Percentiles rank a stretch among this genome's conserved stretches.
Evolutionary conservation across 2,888 invertebrate genomes (phyloP).

Genomic region (Tuberolachnus salignus): DNA sequence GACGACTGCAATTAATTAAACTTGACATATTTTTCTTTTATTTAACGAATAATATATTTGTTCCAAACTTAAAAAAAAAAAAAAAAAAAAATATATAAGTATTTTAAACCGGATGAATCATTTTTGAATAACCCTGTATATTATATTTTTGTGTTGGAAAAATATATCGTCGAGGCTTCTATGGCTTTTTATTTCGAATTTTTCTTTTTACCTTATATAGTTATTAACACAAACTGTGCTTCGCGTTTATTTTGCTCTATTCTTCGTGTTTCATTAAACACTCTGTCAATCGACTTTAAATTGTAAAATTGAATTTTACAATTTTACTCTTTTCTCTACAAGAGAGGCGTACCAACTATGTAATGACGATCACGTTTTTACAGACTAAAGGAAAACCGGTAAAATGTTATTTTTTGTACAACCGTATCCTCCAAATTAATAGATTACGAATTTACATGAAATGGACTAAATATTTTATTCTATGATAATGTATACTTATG

Average conservation of each 20-base stretch:
- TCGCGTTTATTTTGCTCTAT: not conserved
- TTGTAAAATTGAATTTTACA: conserved; percentile 43
- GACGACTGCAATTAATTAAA: too few relatives aligned
- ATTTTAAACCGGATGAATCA: too few relatives aligned
- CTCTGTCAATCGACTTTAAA: conserved; percentile 24
- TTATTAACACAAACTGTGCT: conserved; percentile 1
- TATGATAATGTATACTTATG: conserved; percentile 4
- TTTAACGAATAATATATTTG: too few relatives aligned
- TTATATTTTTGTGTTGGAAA: too few relatives aligned
- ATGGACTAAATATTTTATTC: conserved; percentile 13
- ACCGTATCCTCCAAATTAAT: conserved; percentile 7
- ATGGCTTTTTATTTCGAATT: conserved; percentile 1
- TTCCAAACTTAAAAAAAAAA: too few relatives aligned
- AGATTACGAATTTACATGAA: conserved; percentile 40
- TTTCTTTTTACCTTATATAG: conserved; percentile 1
- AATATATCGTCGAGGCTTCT: too few relatives aligned
- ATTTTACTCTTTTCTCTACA: conserved; percentile 15
- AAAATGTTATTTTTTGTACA: conserved; percentile 6
- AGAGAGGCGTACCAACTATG: conserved; percentile 21
- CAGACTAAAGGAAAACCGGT: not conserved
- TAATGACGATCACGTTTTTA: conserved; percentile 49
- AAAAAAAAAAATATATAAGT: too few relatives aligned
- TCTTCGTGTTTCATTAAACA: conserved; percentile 19
- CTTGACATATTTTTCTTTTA: too few relatives aligned
- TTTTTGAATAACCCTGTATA: too few relatives aligned